Conservation (phyloP, 2,797 vertebrate species). For the Anisognathus igniventris region DNA sequence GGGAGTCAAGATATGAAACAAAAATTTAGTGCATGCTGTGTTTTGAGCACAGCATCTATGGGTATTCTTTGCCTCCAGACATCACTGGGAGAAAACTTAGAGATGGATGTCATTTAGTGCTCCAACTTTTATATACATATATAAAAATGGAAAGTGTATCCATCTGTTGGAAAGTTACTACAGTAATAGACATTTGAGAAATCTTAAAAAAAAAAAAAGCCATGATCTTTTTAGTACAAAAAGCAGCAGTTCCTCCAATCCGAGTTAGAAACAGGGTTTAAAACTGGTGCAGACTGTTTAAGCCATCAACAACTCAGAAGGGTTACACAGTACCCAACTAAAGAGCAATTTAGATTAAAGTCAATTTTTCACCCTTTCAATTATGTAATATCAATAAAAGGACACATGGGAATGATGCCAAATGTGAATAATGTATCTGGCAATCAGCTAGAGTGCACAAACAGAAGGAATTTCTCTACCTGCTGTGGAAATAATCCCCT, state of each 20-base stretch:
- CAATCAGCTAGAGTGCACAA: not conserved
- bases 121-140: not conserved
- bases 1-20: not conserved
- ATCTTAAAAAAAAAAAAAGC: not conserved
- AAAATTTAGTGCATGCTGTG: not conserved
- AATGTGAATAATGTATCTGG: constrained; percentile 2
- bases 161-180: not conserved
- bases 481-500: not conserved
- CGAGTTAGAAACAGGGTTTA: not conserved
- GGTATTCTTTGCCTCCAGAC: not conserved
- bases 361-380: constrained; percentile 36
- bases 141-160: not conserved
- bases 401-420: not conserved
- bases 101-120: not conserved
- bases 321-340: not conserved
- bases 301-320: not conserved
- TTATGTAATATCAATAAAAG: constrained; percentile 31
- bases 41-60: not conserved
- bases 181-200: not conserved
- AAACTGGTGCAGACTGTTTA: not conserved
- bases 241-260: not conserved
- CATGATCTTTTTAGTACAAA: not conserved
- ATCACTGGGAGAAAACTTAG: not conserved
- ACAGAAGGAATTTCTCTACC: not conserved
- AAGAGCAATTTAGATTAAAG: not conserved